These are phyloP conservation scores for Caerostris extrusa DNA, from an alignment of 1,140 invertebrate genomes.

Conservation along the genomic window DNA sequence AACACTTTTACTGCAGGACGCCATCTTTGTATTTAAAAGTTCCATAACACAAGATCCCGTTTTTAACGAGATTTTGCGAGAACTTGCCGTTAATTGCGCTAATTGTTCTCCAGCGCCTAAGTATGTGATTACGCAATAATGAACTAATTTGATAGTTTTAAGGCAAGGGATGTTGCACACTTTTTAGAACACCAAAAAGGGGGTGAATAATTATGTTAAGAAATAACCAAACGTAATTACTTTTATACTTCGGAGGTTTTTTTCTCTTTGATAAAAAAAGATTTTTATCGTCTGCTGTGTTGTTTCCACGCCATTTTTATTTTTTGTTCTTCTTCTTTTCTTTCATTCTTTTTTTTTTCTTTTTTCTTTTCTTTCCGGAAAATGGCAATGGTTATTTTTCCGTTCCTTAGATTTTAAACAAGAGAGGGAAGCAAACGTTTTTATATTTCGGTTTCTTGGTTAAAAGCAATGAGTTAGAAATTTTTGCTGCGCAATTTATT, in stretches of 20 bases:
- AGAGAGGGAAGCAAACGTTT: constrained; percentile 25
- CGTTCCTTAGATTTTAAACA: constrained; percentile 64
- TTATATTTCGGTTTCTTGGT: constrained; percentile 59
- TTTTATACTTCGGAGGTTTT: constrained; percentile 59
- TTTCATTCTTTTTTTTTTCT: neutral
- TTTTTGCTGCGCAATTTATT: constrained; percentile 75
- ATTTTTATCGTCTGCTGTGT: constrained; percentile 70
- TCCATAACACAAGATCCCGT: constrained; percentile 43
- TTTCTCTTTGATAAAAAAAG: constrained; percentile 64
- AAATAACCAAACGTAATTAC: constrained; percentile 73
- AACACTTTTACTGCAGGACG: constrained; percentile 61
- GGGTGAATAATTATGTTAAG: constrained; percentile 65
- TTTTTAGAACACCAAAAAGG: constrained; percentile 15
- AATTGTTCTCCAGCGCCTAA: constrained; percentile 68
- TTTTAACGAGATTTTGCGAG: constrained; percentile 67
- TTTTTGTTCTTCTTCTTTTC: neutral
- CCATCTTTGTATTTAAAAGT: constrained; percentile 48
- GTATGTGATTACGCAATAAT: constrained; percentile 74
- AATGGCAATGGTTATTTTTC: constrained; percentile 73
- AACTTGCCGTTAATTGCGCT: constrained; percentile 66
- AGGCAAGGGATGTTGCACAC: constrained; percentile 21
- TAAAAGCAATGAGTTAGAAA: constrained; percentile 72
- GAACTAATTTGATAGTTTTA: constrained; percentile 75
- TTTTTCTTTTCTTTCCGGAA: constrained; percentile 16
- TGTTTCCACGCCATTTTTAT: constrained; percentile 2